Conservation (phyloP, 1,140 invertebrate species). For the Drosophila pachea region DNA sequence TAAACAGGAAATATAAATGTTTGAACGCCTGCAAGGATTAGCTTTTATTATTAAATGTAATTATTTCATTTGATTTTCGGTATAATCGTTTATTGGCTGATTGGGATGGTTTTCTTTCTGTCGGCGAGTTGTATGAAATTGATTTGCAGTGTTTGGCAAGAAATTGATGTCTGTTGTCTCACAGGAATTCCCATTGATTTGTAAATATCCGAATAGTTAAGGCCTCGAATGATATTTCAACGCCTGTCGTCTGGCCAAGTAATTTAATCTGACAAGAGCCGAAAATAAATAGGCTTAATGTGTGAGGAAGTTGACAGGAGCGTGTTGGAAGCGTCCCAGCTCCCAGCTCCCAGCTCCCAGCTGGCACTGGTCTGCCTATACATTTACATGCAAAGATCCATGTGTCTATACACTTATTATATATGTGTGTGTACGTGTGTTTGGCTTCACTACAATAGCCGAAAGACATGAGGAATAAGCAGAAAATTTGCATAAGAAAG, state of each 20-base stretch:
- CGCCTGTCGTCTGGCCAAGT: slow-evolving; percentile 50
- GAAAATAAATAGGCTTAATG: slow-evolving; percentile 66
- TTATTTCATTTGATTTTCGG: no score
- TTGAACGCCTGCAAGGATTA: no score
- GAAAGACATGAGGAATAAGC: slow-evolving; percentile 50
- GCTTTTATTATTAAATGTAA: no score
- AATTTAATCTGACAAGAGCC: slow-evolving; percentile 72
- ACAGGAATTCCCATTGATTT: slow-evolving; percentile 50
- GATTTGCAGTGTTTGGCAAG: slow-evolving; percentile 54
- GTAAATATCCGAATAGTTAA: slow-evolving; percentile 11
- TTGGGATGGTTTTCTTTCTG: not conserved
- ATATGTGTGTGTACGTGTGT: slow-evolving; percentile 19
- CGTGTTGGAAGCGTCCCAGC: slow-evolving; percentile 36
- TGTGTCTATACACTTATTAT: slow-evolving; percentile 15
- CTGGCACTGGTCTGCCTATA: slow-evolving; percentile 11
- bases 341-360: slow-evolving; percentile 23
- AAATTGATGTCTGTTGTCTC: slow-evolving; percentile 52
- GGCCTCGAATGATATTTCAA: slow-evolving; percentile 48
- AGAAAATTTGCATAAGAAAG: slow-evolving; percentile 72
- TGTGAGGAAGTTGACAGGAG: slow-evolving; percentile 69
- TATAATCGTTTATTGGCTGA: not conserved
- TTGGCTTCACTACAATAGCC: slow-evolving; percentile 44
- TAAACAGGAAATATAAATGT: no score
- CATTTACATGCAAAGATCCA: slow-evolving; percentile 19
- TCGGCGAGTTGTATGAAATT: slow-evolving; percentile 38